Base-by-base conservation (phyloP, 2,113 vertebrate species). In the Takifugu flavidus region DNA sequence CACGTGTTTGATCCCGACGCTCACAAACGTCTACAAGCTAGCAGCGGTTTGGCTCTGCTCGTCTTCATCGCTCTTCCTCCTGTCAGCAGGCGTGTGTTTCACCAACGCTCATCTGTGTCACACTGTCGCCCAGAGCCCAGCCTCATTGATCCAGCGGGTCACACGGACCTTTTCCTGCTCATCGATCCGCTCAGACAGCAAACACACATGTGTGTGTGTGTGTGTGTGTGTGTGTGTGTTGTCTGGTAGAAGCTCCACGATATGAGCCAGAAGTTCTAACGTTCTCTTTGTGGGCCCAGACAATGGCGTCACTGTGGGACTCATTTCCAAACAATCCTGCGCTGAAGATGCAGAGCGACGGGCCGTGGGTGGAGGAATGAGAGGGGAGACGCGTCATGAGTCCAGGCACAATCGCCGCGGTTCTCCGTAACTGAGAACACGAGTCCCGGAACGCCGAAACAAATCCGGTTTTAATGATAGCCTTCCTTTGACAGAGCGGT, bases 281-380 rank as follows among this genome's bases (percentile, higher is more conserved):
- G 51, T 79, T 86, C 62, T 80, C 66, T 62, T 1, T 72, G 31
- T 51, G 43, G 49, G 65, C 39, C 75, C 51, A 29, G 12, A 85
- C 82, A 87, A 89, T 75, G 29, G 50, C 0, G 2, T 14, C 26
- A 58, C 74, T 87, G 82, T 88, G 27, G 49, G 42, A 63, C 55
- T 75, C 59, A 73, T 74, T 64, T 15, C 49, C 43, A 65, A 79
- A 76, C 65, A 62, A 49, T 71, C 63, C 55, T 73, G 42, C 66
- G 66, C 5, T 43, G 68, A 69, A 67, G 75, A 55, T 1, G 20
- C 20, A 20, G 20, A 20, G 20, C 20, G 20, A 20, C 20, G 20
- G 20, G 20, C 20, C 20, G 20, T 20, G 20, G 20, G 20, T 20
- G 20, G 20, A 20, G 20, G 20, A 20, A 20, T 20, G 20, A 20